Conservation (phyloP, 2,113 vertebrate genomes). For the Hiodon tergisus region DNA sequence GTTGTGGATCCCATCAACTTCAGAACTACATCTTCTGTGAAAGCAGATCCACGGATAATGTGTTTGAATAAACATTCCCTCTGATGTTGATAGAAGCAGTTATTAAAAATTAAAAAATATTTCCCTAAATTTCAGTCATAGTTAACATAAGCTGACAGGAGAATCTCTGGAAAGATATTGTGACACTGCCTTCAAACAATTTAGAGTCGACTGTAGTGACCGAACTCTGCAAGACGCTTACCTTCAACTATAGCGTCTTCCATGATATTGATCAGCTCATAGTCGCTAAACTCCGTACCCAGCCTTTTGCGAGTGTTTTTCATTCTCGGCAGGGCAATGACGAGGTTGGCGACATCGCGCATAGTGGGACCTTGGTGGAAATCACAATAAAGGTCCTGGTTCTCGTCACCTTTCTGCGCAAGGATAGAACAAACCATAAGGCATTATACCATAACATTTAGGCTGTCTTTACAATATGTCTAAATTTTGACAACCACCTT, state of each 20-base stretch:
- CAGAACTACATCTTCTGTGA: slow-evolving; percentile 33
- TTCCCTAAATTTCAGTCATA: not conserved
- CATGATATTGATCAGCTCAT: slow-evolving; percentile 45
- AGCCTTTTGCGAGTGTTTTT: slow-evolving; percentile 5
- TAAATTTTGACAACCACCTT: no score
- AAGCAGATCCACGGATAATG: not conserved
- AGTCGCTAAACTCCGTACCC: slow-evolving; percentile 43
- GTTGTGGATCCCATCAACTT: not conserved
- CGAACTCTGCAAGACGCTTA: slow-evolving; percentile 21
- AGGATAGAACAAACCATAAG: not conserved
- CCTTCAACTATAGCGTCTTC: slow-evolving; percentile 51
- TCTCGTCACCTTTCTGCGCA: not conserved
- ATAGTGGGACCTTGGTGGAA: slow-evolving; percentile 39
- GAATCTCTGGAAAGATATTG: not conserved
- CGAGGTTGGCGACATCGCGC: slow-evolving; percentile 42
- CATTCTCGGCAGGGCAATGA: slow-evolving; percentile 48
- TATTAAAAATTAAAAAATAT: not conserved
- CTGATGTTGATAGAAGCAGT: not conserved
- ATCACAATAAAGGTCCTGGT: not conserved
- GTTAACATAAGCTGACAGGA: no score
- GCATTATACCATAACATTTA: no score
- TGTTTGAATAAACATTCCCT: not conserved
- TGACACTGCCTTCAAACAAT: not conserved
- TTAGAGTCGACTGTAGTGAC: not conserved
- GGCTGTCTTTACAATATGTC: no score